Evolutionary conservation across 2,888 invertebrate species (phyloP).

Genomic region (Polymixis lichenea): DNA sequence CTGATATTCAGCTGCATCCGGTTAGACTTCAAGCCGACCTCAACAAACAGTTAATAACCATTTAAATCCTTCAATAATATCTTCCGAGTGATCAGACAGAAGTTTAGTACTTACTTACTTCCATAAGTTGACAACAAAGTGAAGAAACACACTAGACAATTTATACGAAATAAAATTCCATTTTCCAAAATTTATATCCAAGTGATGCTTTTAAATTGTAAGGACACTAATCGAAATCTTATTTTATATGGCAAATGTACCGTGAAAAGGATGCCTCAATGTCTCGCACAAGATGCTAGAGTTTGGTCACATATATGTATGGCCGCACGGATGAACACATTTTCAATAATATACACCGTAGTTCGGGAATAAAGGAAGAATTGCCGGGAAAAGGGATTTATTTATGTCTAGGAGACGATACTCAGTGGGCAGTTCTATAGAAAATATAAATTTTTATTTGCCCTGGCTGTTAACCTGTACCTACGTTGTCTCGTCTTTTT

Average conservation of each 20-base stretch:
- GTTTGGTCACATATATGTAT: conserved; percentile 62
- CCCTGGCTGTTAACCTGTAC: neutral
- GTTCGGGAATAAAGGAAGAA: conserved; percentile 52
- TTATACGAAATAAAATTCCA: conserved; percentile 28
- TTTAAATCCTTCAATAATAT: neutral
- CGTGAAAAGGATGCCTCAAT: conserved; percentile 81
- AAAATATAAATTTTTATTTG: conserved; percentile 6
- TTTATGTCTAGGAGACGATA: conserved; percentile 19
- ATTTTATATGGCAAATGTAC: conserved; percentile 86
- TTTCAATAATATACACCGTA: conserved; percentile 67
- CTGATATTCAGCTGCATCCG: no score
- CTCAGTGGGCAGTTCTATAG: conserved; percentile 15
- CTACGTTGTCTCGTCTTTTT: neutral
- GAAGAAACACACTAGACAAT: neutral
- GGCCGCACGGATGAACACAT: conserved; percentile 74
- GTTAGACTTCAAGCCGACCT: no score
- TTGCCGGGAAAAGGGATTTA: conserved; percentile 45
- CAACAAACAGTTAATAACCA: neutral
- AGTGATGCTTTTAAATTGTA: conserved; percentile 65
- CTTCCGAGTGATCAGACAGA: neutral
- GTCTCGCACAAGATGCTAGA: conserved; percentile 78
- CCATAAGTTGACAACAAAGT: neutral
- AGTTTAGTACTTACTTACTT: neutral
- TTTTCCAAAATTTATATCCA: conserved; percentile 59
- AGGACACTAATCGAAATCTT: conserved; percentile 84